phyloP scores from a whole-genome alignment of 2,113 vertebrate genomes.

The Cisticola juncidis region DNA sequence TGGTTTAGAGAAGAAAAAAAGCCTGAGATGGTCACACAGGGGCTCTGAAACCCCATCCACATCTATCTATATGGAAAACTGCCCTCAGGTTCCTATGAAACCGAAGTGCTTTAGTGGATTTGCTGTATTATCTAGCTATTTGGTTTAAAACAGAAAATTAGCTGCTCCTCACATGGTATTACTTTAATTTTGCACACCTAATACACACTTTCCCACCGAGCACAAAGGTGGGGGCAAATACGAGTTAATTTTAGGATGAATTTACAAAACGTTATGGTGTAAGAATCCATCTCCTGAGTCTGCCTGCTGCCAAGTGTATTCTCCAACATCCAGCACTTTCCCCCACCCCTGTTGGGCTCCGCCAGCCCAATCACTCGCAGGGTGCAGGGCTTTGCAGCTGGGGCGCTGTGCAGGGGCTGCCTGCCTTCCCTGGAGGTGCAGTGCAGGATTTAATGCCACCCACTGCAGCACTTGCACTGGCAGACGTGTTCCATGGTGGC shows the following conservation, averaged over 20 bases:
- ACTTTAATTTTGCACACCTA: background rate
- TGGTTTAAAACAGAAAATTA: background rate
- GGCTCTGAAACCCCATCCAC: background rate
- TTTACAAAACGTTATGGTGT: accelerated
- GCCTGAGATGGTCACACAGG: background rate
- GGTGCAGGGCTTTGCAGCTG: background rate
- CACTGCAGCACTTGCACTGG: background rate
- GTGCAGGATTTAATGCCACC: background rate
- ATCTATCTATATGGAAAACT: background rate
- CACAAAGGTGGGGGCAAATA: background rate
- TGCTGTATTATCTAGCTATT: background rate
- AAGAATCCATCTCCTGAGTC: background rate
- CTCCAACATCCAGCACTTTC: background rate
- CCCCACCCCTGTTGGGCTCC: accelerated
- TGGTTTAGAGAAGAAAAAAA: background rate
- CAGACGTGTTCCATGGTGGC: background rate
- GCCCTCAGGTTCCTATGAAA: background rate
- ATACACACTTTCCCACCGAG: background rate
- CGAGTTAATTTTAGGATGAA: background rate
- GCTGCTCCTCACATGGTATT: background rate
- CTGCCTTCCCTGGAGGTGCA: background rate
- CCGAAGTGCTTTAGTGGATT: background rate
- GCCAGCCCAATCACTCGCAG: accelerated
- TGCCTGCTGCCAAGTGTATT: background rate
- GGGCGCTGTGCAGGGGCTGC: accelerated